These are phyloP conservation scores for Struthio camelus DNA, from an alignment of 2,113 vertebrate genomes.

Conservation along the genomic window DNA sequence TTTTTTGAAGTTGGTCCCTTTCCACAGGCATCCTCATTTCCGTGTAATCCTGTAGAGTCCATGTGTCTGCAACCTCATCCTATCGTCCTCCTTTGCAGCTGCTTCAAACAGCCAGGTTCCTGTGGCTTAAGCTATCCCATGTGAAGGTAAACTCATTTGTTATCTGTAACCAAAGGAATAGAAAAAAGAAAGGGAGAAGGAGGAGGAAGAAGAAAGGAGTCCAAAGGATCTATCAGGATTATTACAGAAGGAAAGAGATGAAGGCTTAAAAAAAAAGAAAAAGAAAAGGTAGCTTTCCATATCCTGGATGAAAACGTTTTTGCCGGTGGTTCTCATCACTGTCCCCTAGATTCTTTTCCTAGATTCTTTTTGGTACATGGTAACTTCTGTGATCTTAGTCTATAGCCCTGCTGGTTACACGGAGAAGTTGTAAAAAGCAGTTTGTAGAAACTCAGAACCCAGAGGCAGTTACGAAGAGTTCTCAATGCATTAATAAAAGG, in stretches of 20 bases:
- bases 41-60: too few species aligned
- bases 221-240: background rate
- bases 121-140: too few species aligned
- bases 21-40: too few species aligned
- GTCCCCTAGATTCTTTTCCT: background rate
- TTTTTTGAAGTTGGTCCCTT: too few species aligned
- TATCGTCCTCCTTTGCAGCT: too few species aligned
- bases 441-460: background rate
- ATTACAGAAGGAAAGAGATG: background rate
- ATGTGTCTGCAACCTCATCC: too few species aligned
- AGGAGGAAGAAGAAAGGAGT: background rate
- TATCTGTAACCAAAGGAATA: background rate
- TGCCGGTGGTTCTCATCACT: background rate
- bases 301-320: background rate
- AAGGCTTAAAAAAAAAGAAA: background rate
- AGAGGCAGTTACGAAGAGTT: background rate
- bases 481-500: constrained; percentile 21
- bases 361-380: background rate
- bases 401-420: background rate
- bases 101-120: too few species aligned
- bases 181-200: background rate
- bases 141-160: too few species aligned
- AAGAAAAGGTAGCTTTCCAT: background rate
- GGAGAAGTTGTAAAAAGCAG: background rate
- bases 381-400: background rate